Evolutionary conservation across 2,888 invertebrate species (phyloP).

Genomic region (Stratiomys singularior): DNA sequence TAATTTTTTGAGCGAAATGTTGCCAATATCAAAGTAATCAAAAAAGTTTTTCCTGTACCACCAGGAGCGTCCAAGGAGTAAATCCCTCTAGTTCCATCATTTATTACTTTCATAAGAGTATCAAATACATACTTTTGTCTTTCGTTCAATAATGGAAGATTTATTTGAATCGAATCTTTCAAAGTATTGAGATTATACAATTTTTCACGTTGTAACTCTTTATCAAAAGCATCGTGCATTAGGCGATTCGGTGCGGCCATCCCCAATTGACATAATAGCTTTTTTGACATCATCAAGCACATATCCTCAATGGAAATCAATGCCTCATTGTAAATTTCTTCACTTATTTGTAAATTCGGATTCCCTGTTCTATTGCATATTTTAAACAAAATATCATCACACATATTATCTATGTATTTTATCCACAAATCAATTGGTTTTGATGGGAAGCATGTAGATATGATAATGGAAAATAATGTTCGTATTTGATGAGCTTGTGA

Average conservation of each 20-base stretch:
- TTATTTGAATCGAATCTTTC: conserved; percentile 45
- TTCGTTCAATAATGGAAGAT: conserved; percentile 13
- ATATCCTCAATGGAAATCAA: conserved; percentile 57
- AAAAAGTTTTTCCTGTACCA: conserved; percentile 50
- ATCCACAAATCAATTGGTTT: conserved; percentile 55
- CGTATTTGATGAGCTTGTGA: conserved; percentile 54
- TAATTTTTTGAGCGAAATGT: conserved; percentile 28
- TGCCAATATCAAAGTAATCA: conserved; percentile 49
- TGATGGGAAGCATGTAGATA: conserved; percentile 54
- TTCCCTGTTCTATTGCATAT: conserved; percentile 38
- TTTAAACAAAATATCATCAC: conserved; percentile 52
- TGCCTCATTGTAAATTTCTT: too few relatives aligned
- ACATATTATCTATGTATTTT: conserved; percentile 52
- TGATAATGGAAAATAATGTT: conserved; percentile 55
- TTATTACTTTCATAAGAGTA: conserved; percentile 10
- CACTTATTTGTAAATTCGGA: too few relatives aligned
- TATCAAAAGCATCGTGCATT: conserved; percentile 54
- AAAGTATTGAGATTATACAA: conserved; percentile 54
- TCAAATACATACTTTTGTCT: conserved; percentile 13
- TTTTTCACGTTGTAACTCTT: conserved; percentile 54
- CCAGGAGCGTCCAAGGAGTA: conserved; percentile 49
- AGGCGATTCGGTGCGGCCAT: conserved; percentile 56
- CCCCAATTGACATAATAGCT: conserved; percentile 51
- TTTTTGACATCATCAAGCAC: conserved; percentile 50
- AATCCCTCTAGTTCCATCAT: conserved; percentile 46